Percentiles rank a stretch among this genome's conserved stretches.
Conservation (phyloP, 2,888 invertebrate genomes). For the Chloroclysta siterata region DNA sequence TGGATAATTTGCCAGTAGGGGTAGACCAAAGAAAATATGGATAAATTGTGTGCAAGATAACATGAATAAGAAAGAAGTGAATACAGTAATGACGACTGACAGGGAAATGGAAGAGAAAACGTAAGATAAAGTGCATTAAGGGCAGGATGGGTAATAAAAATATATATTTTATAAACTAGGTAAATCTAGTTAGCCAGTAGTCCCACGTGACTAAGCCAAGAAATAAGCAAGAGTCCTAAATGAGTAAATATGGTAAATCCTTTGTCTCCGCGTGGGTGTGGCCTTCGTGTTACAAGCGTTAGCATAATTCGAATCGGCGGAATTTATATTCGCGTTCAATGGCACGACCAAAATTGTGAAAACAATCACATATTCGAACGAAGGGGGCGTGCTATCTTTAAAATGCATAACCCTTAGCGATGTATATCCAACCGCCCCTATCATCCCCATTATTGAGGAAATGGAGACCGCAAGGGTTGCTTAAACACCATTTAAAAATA, state of each 20-base stretch:
- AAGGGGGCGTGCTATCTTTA: slow-evolving; percentile 32
- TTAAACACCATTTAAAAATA: slow-evolving; percentile 29
- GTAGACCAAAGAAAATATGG: too few relatives aligned
- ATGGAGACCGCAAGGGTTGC: slow-evolving; percentile 25
- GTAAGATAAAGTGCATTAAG: too few relatives aligned
- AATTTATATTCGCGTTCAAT: slow-evolving; percentile 31
- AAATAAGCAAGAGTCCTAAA: background rate
- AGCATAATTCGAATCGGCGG: slow-evolving; percentile 29
- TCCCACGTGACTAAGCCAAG: background rate
- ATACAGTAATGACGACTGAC: too few relatives aligned
- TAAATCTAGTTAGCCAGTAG: background rate
- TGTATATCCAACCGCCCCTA: slow-evolving; percentile 18
- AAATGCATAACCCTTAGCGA: slow-evolving; percentile 28
- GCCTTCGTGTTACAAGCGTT: slow-evolving; percentile 15
- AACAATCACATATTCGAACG: slow-evolving; percentile 22
- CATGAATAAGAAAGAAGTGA: too few relatives aligned
- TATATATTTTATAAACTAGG: too few relatives aligned
- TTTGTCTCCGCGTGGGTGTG: slow-evolving; percentile 27
- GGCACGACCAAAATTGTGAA: slow-evolving; percentile 36
- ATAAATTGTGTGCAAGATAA: too few relatives aligned
- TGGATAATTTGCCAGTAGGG: too few relatives aligned
- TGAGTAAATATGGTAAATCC: slow-evolving; percentile 16
- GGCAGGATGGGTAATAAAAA: too few relatives aligned
- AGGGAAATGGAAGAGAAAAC: too few relatives aligned
- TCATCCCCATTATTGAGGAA: slow-evolving; percentile 28